Evolutionary conservation across 2,797 vertebrate species (phyloP).

Genomic region (Lates japonicus): DNA sequence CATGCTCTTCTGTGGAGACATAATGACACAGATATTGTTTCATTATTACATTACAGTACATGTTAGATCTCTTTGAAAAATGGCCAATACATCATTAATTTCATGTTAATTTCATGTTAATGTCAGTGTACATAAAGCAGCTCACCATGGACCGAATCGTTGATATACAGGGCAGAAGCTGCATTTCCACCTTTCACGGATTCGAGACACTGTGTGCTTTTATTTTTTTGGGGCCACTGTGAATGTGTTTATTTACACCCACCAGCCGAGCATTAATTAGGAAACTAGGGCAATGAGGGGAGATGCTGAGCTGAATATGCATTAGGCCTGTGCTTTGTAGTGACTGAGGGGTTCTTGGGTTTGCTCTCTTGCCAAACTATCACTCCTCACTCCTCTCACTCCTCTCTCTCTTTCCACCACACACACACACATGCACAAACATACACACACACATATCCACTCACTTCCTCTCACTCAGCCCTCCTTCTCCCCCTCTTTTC

Average conservation of each 20-base stretch:
- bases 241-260: conserved; percentile 84
- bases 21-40: conserved; percentile 27
- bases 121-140: not conserved
- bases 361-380: conserved; percentile 75
- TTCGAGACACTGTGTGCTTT: conserved; percentile 53
- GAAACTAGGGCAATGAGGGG: conserved; percentile 83
- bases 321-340: conserved; percentile 82
- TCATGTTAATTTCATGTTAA: conserved; percentile 7
- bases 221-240: conserved; percentile 72
- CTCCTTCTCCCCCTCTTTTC: conserved; percentile 67
- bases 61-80: conserved; percentile 21
- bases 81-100: conserved; percentile 4
- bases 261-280: conserved; percentile 79
- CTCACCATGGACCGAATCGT: not conserved
- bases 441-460: conserved; percentile 49
- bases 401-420: conserved; percentile 52
- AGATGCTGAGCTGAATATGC: conserved; percentile 85
- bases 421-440: conserved; percentile 33
- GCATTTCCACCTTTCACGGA: conserved; percentile 50
- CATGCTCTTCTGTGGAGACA: conserved; percentile 1
- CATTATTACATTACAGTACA: conserved; percentile 18
- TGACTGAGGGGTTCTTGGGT: conserved; percentile 75
- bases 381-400: conserved; percentile 62
- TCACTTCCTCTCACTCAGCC: conserved; percentile 71
- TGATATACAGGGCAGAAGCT: conserved; percentile 14